Percentiles rank a stretch among this genome's conserved stretches.
These are phyloP conservation scores for Petromus typicus DNA, from an alignment of 2,113 vertebrate genomes.

Conservation along the genomic window DNA sequence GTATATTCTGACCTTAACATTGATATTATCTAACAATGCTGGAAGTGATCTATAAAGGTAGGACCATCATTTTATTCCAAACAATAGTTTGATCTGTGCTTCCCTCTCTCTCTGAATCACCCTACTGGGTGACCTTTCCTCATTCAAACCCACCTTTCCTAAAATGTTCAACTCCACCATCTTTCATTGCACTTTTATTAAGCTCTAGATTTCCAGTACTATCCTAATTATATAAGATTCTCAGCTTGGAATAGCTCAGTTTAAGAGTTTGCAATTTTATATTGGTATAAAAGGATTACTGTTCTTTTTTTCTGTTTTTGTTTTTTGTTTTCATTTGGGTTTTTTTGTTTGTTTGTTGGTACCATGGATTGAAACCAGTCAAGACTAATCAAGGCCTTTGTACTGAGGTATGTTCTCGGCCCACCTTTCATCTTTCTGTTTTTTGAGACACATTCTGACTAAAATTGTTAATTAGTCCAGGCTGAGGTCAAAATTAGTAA, in stretches of 20 bases:
- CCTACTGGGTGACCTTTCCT: rapidly evolving
- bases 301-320: not conserved
- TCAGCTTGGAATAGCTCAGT: not conserved
- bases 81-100: not conserved
- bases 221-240: not conserved
- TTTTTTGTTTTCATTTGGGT: too few species aligned
- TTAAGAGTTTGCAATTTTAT: not conserved
- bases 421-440: too few species aligned
- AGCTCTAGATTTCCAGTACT: not conserved
- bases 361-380: not conserved
- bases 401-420: not conserved
- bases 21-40: not conserved
- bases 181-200: not conserved
- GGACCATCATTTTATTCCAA: not conserved
- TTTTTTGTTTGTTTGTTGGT: not conserved
- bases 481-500: not conserved
- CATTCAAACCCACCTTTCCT: not conserved
- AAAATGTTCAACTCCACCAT: not conserved
- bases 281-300: not conserved
- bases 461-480: not conserved
- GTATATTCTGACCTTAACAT: not conserved
- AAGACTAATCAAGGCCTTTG: not conserved
- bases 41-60: not conserved
- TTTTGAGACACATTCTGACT: not conserved
- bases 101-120: not conserved